phyloP scores from a whole-genome alignment of 2,797 vertebrate genomes.

The Labeo calbasu region DNA sequence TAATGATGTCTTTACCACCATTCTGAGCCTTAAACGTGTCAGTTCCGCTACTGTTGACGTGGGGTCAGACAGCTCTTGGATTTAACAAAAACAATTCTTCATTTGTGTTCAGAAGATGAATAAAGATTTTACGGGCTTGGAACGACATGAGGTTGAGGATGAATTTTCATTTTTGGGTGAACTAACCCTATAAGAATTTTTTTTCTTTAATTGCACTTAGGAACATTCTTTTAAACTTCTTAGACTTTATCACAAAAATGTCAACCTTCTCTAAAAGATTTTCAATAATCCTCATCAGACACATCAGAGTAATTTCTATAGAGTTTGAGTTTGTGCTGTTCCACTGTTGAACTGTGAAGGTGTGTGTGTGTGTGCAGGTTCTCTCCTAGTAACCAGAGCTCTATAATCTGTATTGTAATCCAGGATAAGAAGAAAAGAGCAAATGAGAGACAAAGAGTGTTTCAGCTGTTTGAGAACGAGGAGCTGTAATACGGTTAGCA shows the following conservation, averaged over 20 bases:
- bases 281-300: background rate
- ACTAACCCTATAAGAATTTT: too few species aligned
- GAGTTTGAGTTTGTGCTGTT: background rate
- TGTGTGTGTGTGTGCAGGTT: background rate
- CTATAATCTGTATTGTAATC: slow-evolving; percentile 32
- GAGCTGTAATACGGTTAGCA: background rate
- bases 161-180: too few species aligned
- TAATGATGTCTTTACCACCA: too few species aligned
- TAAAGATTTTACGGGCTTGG: too few species aligned
- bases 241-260: too few species aligned
- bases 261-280: background rate
- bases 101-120: too few species aligned
- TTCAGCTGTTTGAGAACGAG: background rate
- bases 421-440: slow-evolving; percentile 6
- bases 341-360: background rate
- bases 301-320: background rate
- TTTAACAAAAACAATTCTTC: too few species aligned
- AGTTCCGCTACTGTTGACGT: too few species aligned
- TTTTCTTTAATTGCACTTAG: background rate
- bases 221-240: too few species aligned
- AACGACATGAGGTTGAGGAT: too few species aligned
- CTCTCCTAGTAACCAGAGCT: slow-evolving; percentile 12
- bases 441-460: background rate
- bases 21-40: too few species aligned
- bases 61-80: too few species aligned